Conservation (phyloP, 2,113 vertebrate genomes). For the Cnemophilus loriae region DNA sequence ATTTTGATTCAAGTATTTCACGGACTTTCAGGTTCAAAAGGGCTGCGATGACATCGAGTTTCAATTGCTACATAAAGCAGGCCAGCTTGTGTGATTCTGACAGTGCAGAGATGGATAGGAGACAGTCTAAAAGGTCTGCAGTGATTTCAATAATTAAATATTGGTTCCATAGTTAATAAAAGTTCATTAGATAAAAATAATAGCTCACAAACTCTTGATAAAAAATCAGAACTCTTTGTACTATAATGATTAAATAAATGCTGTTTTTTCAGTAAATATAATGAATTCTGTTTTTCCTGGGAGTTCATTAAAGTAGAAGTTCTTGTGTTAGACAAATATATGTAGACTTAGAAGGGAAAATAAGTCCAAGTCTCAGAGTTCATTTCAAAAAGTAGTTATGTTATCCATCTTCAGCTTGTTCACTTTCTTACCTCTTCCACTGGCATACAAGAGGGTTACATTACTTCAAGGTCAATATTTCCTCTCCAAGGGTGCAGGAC, state of each 20-base stretch:
- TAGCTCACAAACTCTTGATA: neutral
- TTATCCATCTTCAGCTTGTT: neutral
- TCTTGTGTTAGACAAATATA: neutral
- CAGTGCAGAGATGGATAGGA: neutral
- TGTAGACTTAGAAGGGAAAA: neutral
- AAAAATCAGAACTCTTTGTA: neutral
- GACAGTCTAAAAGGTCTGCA: neutral
- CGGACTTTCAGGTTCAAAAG: conserved; percentile 10
- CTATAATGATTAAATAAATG: neutral
- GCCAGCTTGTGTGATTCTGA: neutral
- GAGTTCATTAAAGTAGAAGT: neutral
- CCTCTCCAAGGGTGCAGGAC: conserved; percentile 3
- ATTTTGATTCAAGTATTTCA: neutral
- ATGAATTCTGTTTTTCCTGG: neutral
- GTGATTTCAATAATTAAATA: neutral
- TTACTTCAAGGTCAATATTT: conserved; percentile 14
- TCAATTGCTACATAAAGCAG: neutral
- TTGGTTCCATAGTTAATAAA: neutral
- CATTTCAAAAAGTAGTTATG: neutral
- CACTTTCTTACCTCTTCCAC: neutral
- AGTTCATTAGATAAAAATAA: neutral
- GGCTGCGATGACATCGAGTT: neutral
- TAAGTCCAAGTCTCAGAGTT: neutral
- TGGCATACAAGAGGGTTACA: neutral
- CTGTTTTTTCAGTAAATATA: neutral